A percentile compares a stretch with the other conserved stretches of the same genome.
phyloP scores from a whole-genome alignment of 2,888 invertebrate species.

The Ormyrus rosae region DNA sequence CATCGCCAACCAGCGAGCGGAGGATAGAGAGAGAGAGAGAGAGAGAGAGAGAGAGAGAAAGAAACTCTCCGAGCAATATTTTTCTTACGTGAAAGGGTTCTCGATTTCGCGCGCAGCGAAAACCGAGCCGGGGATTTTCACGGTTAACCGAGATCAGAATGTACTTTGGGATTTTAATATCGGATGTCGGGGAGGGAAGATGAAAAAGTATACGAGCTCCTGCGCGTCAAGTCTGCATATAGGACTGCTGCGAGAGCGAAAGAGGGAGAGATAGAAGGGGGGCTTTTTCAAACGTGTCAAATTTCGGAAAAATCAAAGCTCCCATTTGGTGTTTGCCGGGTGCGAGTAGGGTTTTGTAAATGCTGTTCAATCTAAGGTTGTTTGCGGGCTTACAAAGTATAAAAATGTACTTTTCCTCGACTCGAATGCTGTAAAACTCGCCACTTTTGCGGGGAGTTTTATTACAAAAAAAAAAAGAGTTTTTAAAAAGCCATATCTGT shows the following conservation, averaged over 20 bases:
- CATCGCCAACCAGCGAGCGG: neutral
- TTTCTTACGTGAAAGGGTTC: conserved; percentile 46
- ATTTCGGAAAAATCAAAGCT: conserved; percentile 28
- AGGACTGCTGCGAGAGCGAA: neutral
- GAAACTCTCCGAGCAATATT: conserved; percentile 27
- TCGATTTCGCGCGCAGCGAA: conserved; percentile 34
- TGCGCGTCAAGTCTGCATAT: neutral
- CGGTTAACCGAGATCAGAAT: conserved; percentile 51
- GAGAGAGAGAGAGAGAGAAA: no score
- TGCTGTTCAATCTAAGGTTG: neutral
- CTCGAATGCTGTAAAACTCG: no score
- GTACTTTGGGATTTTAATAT: conserved; percentile 54
- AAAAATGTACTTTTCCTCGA: no score
- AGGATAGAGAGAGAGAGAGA: neutral
- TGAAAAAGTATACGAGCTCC: conserved; percentile 34
- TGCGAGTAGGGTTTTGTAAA: neutral
- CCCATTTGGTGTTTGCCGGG: no score
- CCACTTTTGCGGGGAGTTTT: no score
- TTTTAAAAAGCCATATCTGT: no score
- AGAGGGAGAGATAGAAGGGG: neutral
- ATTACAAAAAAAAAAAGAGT: no score
- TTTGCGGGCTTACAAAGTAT: neutral
- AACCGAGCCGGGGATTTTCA: conserved; percentile 41
- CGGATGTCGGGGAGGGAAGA: conserved; percentile 25
- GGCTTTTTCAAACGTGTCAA: neutral